Evolutionary conservation across 2,797 vertebrate genomes (phyloP).

Genomic region (Peromyscus eremicus): DNA sequence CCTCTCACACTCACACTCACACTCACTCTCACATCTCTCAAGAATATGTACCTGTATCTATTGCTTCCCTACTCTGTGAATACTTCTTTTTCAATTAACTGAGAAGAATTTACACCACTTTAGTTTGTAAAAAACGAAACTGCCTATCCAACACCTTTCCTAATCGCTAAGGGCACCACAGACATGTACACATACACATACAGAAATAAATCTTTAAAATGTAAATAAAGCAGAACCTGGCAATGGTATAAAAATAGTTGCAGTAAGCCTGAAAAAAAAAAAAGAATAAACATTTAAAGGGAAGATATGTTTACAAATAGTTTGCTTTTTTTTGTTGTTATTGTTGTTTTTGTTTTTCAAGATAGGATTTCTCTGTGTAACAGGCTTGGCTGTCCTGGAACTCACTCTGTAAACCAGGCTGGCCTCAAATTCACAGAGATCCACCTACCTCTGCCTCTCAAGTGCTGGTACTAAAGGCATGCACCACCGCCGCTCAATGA

Average conservation of each 20-base stretch:
- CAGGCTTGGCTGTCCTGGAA: background rate
- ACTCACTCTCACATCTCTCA: background rate
- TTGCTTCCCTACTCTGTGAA: background rate
- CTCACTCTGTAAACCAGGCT: background rate
- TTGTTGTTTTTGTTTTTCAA: background rate
- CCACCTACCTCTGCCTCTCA: background rate
- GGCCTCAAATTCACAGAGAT: background rate
- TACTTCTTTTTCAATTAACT: background rate
- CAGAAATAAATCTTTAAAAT: background rate
- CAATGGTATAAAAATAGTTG: slow-evolving; percentile 59
- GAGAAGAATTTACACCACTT: background rate
- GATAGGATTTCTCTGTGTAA: background rate
- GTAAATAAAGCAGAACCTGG: slow-evolving; percentile 30
- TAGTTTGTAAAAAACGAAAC: background rate
- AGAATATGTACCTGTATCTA: background rate
- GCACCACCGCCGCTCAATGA: fast-evolving
- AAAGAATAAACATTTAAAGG: background rate
- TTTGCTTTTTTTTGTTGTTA: background rate
- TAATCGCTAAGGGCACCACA: background rate
- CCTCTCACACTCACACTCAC: too few species aligned
- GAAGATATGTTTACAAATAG: background rate
- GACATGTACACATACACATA: background rate
- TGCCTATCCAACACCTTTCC: background rate
- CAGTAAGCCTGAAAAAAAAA: slow-evolving; percentile 24
- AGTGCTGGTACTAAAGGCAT: background rate